phyloP scores from a whole-genome alignment of 1,140 invertebrate genomes.

The Aphelenchoides fujianensis region DNA sequence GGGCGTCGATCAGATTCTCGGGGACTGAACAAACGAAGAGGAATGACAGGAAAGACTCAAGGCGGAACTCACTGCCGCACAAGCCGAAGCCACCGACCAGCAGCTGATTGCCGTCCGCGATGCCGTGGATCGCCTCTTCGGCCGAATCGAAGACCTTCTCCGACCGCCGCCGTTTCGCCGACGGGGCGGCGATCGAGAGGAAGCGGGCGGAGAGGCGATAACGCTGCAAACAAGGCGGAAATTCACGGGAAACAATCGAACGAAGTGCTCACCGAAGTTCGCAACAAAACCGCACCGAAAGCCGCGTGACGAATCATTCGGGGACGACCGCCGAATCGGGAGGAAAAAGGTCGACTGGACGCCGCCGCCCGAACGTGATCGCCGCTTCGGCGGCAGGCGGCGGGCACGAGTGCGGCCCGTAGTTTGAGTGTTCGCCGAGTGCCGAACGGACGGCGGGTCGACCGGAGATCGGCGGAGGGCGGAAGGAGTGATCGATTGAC shows the following conservation, averaged over 20 bases:
- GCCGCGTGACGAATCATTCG: too few species aligned
- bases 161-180: background rate
- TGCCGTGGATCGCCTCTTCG: constrained; percentile 79
- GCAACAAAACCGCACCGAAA: too few species aligned
- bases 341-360: background rate
- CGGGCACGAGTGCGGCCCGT: background rate
- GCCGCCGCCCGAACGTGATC: too few species aligned
- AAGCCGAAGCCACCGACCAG: constrained; percentile 95
- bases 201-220: background rate
- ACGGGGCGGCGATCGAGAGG: too few species aligned
- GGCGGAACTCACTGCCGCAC: too few species aligned
- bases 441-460: background rate
- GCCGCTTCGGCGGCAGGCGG: background rate
- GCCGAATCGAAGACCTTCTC: constrained; percentile 71
- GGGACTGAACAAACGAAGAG: too few species aligned
- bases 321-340: background rate
- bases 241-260: too few species aligned
- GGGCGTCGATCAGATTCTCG: constrained; percentile 85
- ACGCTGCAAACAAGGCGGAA: background rate
- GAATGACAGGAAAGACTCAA: too few species aligned
- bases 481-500: too few species aligned
- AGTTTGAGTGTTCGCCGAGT: background rate
- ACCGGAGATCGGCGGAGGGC: too few species aligned
- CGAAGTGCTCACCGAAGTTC: too few species aligned
- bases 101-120: constrained; percentile 79